phyloP scores from a whole-genome alignment of 2,888 invertebrate species.

The Meganola albula region DNA sequence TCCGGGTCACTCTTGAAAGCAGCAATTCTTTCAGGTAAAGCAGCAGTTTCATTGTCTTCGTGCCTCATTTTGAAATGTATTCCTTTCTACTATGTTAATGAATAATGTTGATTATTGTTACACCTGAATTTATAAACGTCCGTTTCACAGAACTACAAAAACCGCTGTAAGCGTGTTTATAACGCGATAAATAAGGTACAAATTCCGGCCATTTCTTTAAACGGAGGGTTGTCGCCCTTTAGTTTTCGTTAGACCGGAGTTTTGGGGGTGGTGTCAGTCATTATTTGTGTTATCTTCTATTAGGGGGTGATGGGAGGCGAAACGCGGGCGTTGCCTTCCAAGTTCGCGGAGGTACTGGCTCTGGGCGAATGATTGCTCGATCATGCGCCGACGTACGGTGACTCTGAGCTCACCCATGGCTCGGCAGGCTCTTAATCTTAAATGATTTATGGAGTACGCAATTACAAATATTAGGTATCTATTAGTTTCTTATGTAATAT shows the following conservation, averaged over 20 bases:
- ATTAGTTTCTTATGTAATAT: no score
- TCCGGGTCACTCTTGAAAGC: slow-evolving; percentile 79
- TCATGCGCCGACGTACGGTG: slow-evolving; percentile 60
- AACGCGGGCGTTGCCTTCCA: slow-evolving; percentile 38
- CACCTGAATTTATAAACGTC: slow-evolving; percentile 25
- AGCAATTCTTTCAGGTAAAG: slow-evolving; percentile 69
- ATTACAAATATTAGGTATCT: no score
- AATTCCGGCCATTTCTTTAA: slow-evolving; percentile 29
- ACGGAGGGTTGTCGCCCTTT: slow-evolving; percentile 33
- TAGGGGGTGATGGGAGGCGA: slow-evolving; percentile 15
- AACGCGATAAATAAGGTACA: slow-evolving; percentile 14
- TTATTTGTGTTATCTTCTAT: slow-evolving; percentile 29
- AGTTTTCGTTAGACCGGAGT: slow-evolving; percentile 25
- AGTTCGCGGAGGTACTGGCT: slow-evolving; percentile 49
- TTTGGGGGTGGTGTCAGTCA: slow-evolving; percentile 46
- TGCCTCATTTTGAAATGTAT: slow-evolving; percentile 53
- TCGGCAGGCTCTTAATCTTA: no score
- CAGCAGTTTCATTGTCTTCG: slow-evolving; percentile 48
- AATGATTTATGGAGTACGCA: no score
- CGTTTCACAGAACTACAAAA: slow-evolving; percentile 31
- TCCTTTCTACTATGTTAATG: slow-evolving; percentile 6
- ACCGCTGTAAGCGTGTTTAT: slow-evolving; percentile 28
- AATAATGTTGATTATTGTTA: no score
- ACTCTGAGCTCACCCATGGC: no score
- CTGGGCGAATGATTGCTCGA: slow-evolving; percentile 46